Base-by-base conservation (phyloP, 1,140 invertebrate genomes). In the Diorhabda carinulata region DNA sequence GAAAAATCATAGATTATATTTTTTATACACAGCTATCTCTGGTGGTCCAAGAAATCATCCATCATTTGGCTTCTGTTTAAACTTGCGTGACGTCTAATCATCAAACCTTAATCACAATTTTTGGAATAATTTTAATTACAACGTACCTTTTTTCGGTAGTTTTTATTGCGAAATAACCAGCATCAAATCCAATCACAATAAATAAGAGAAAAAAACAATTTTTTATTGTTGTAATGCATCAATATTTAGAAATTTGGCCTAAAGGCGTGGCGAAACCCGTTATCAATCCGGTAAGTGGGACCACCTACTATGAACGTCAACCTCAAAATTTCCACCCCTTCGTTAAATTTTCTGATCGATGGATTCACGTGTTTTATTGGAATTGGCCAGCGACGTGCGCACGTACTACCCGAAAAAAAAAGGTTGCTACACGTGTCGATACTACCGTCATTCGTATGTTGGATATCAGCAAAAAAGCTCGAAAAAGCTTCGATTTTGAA, bases 71-170 rank as follows among this genome's bases (percentile, higher is more conserved):
- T 52, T 52, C 47, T 52, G 47, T 52, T 52, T 52, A 52, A n/a
- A 52, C 6, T 52, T 52, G 47, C 47, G 47, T 52, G 47, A 52
- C 47, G 2, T 25, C 25, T 25, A 25, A 4, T 52, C 47, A 52
- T 52, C 47, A 52, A 52, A 52, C 6, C 47, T 52, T 52, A 52
- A 52, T 52, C 47, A n/a, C 47, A 52, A 52, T 52, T 52, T 52
- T 52, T 52, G 25, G 47, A 52, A 52, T 52, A 8, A 52, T 52
- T 52, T 52, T 52, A 52, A 52, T 52, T 52, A 52, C 47, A 8
- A 2, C 47, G 6, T 52, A 8, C 47, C 47, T 52, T n/a, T 52
- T n/a, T 3, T 52, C 47, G 47, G 47, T 52, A 8, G 47, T n/a
- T 6, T 25, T 8, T 8, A 52, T 52, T 8, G n/a, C 47, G 47